Percentiles rank a stretch among this genome's conserved stretches.
These are phyloP conservation scores for Psettodes erumei DNA, from an alignment of 2,113 vertebrate species.

Conservation along the genomic window DNA sequence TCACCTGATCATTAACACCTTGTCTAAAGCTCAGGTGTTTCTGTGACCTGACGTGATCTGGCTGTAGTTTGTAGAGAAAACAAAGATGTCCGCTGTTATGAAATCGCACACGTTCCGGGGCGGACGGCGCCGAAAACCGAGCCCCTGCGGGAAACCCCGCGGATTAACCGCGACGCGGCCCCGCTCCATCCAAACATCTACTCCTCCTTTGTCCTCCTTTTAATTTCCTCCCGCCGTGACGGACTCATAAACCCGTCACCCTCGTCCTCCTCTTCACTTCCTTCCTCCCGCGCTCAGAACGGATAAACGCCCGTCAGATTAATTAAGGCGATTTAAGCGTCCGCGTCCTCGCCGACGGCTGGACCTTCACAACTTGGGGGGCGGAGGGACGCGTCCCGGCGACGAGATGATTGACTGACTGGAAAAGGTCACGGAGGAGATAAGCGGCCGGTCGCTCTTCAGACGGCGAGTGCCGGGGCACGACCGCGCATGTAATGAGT, in stretches of 20 bases:
- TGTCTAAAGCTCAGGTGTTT: constrained; percentile 40
- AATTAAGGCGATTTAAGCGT: constrained; percentile 75
- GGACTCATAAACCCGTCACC: constrained; percentile 64
- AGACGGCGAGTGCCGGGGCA: too few species aligned
- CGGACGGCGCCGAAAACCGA: too few species aligned
- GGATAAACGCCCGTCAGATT: constrained; percentile 75
- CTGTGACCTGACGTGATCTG: too few species aligned
- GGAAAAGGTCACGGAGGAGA: neutral
- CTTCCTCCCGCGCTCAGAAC: constrained; percentile 40
- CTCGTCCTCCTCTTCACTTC: constrained; percentile 27
- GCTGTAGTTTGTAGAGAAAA: too few species aligned
- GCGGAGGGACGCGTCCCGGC: too few species aligned
- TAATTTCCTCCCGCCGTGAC: constrained; percentile 63
- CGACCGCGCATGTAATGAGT: too few species aligned
- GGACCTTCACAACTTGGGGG: constrained; percentile 65
- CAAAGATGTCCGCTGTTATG: too few species aligned
- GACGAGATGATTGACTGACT: constrained; percentile 41
- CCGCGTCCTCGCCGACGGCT: constrained; percentile 53
- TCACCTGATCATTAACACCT: constrained; percentile 52
- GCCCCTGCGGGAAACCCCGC: too few species aligned
- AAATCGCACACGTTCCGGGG: neutral
- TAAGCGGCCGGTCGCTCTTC: neutral
- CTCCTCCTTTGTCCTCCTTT: constrained; percentile 63
- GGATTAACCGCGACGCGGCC: constrained; percentile 65
- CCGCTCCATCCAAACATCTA: constrained; percentile 53